Percentiles rank a stretch among this genome's conserved stretches.
These are phyloP conservation scores for Calypte anna DNA, from an alignment of 2,113 vertebrate species.

Conservation along the genomic window DNA sequence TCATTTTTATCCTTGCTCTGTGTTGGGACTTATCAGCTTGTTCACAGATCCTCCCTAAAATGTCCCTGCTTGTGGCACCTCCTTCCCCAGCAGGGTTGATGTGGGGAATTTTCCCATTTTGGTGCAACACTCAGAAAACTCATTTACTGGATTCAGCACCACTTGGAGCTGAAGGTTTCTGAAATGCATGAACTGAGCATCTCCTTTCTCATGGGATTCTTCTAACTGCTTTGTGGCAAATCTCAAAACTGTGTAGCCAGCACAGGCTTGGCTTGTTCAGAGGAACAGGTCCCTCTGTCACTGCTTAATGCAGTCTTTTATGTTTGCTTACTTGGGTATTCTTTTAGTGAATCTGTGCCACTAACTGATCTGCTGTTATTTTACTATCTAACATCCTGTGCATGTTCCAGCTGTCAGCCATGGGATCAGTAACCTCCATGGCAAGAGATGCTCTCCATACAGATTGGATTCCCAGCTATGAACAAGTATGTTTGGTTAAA, in stretches of 20 bases:
- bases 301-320: background rate
- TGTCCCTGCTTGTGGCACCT: background rate
- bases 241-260: background rate
- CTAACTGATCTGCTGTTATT: background rate
- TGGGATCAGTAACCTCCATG: background rate
- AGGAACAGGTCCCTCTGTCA: background rate
- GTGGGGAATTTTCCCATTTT: background rate
- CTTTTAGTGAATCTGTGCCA: background rate
- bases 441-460: background rate
- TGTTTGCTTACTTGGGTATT: background rate
- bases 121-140: background rate
- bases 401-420: background rate
- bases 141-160: background rate
- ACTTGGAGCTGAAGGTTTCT: background rate
- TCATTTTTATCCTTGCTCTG: slow-evolving; percentile 40
- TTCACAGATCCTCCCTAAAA: slow-evolving; percentile 13
- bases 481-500: slow-evolving; percentile 10
- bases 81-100: background rate
- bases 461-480: background rate
- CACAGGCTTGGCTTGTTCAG: background rate
- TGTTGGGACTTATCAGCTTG: background rate
- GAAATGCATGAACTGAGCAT: background rate
- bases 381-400: background rate
- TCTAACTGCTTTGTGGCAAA: background rate
- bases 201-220: background rate